A percentile compares a stretch with the other conserved stretches of the same genome.
Conservation (phyloP, 2,888 invertebrate genomes). For the Drosophila hamatofila region DNA sequence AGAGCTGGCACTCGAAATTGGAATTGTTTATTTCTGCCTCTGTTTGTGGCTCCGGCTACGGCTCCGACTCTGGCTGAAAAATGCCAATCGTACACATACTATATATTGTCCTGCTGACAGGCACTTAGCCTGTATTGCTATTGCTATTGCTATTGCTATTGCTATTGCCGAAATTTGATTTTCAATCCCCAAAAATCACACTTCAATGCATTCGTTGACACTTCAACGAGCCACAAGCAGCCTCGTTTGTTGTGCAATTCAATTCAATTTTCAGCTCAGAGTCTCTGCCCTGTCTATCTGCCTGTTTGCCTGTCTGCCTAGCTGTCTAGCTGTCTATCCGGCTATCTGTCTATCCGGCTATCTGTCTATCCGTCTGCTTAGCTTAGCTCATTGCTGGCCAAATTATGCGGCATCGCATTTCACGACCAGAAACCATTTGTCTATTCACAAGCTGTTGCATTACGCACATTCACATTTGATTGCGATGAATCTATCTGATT, state of each 20-base stretch:
- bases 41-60: slow-evolving; percentile 3
- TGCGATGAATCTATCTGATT: slow-evolving; percentile 1
- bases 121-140: slow-evolving; percentile 3
- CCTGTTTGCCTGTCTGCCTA: background rate
- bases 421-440: slow-evolving; percentile 32
- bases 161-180: slow-evolving; percentile 53
- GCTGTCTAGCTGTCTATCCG: slow-evolving; percentile 6
- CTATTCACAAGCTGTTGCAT: slow-evolving; percentile 39
- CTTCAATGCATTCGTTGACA: slow-evolving; percentile 62
- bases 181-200: slow-evolving; percentile 56
- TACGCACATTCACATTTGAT: slow-evolving; percentile 27
- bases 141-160: slow-evolving; percentile 14
- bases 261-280: slow-evolving; percentile 27
- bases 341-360: background rate
- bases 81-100: slow-evolving; percentile 3
- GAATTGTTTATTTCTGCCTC: slow-evolving; percentile 55
- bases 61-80: slow-evolving; percentile 19
- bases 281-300: background rate
- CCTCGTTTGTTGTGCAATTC: slow-evolving; percentile 32
- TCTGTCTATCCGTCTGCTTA: slow-evolving; percentile 8
- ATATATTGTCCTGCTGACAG: slow-evolving; percentile 24
- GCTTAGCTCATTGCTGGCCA: slow-evolving; percentile 42
- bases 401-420: slow-evolving; percentile 62
- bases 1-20: slow-evolving; percentile 41
- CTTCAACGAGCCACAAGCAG: slow-evolving; percentile 47